Conservation (phyloP, 2,113 vertebrate genomes). For the Eulacestoma nigropectus region DNA sequence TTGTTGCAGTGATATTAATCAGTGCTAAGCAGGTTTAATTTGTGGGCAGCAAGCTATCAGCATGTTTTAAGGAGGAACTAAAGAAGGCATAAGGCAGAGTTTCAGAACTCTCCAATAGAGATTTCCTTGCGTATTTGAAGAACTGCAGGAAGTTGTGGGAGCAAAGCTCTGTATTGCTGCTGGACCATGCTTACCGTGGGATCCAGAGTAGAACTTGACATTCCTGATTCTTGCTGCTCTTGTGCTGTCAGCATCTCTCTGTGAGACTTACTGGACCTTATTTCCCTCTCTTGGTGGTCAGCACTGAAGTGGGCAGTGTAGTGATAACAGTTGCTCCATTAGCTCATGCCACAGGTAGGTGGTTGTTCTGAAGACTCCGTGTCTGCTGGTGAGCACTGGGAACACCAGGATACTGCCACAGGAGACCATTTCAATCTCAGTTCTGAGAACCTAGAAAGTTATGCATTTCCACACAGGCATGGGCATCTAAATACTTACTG, state of each 20-base stretch:
- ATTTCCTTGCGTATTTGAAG: not conserved
- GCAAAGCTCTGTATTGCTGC: not conserved
- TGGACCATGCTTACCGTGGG: rapidly evolving
- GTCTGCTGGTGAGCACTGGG: not conserved
- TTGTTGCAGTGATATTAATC: not conserved
- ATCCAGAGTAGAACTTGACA: not conserved
- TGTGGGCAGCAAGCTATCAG: not conserved
- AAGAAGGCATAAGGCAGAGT: not conserved
- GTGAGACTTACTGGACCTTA: not conserved
- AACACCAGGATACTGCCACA: not conserved
- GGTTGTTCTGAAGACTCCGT: rapidly evolving
- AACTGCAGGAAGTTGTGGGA: not conserved
- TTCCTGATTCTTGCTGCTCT: not conserved
- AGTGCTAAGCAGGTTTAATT: not conserved
- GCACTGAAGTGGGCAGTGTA: not conserved
- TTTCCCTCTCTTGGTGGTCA: not conserved
- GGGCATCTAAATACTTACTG: not conserved
- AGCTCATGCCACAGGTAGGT: not conserved
- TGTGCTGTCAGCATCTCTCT: not conserved
- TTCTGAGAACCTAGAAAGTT: not conserved
- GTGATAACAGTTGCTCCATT: not conserved
- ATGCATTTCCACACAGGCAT: not conserved
- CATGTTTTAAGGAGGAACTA: not conserved
- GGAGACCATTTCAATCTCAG: not conserved
- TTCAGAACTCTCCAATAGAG: not conserved